Evolutionary conservation across 2,113 vertebrate species (phyloP), one percentile per base, ranked within the genome.

Genomic region (Tiliqua scincoides): DNA sequence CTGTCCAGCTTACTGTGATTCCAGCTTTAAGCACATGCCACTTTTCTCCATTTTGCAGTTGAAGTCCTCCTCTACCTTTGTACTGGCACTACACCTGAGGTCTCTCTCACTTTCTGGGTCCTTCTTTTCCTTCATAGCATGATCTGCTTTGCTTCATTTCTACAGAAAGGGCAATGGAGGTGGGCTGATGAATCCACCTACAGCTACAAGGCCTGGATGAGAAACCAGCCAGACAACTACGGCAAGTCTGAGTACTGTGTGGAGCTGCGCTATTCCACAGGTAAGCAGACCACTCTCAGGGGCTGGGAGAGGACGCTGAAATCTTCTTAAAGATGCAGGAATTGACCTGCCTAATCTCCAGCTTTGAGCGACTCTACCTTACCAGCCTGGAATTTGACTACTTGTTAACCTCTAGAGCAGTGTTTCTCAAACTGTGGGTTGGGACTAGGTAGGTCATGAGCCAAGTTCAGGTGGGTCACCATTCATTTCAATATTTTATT

Each of bases 191-290:
- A 57, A 67, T 76, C 83, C 10, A 57, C 30, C 17, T 85, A 77
- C 83, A 85, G 77, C 74, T 85, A 85, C 62, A 85, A 77, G 52
- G 25, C 74, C 23, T 85, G 83, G 83, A 85, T 85, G 83, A 37
- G 1, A 32, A 4, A 37, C 32, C 73, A 85, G n/a, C 83, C 83
- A n/a, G 74, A 85, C 48, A 85, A 85, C 32, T 67, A 37, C 5
- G 21, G 12, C 17, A 67, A 77, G 0, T 12, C 52, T 57, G 83
- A 77, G 32, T 32, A 85, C 15, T 85, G 83, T 0, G 83, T 85
- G 62, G 74, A 85, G 23, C 74, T 85, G 21, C n/a, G 62, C 20
- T 20, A 8, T 23, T 37, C 76, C 20, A 62, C 75, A 35, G 75
- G 75, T 78, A 21, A 52, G 73, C 14, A n/a, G 23, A 12, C n/a